Evolutionary conservation across 2,113 vertebrate species (phyloP).

Genomic region (Melanostigma gelatinosum): DNA sequence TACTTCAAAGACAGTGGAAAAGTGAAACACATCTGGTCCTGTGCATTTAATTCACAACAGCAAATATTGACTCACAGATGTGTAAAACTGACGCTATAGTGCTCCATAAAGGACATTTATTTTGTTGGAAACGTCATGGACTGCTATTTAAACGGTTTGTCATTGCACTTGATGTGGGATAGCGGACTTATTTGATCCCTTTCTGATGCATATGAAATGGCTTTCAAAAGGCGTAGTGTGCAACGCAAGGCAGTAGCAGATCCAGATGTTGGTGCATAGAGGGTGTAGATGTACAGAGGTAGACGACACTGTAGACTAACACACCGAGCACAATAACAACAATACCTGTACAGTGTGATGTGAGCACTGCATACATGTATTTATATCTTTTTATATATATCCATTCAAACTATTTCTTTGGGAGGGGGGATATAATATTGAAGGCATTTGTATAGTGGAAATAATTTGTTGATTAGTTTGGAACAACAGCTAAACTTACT

Average conservation of each 20-base stretch:
- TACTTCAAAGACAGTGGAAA: not conserved
- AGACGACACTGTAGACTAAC: not conserved
- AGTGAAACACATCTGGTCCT: not conserved
- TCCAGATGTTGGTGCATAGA: conserved; percentile 30
- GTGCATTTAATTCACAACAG: not conserved
- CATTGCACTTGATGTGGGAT: conserved; percentile 2
- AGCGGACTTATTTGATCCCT: not conserved
- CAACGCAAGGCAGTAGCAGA: conserved; percentile 14
- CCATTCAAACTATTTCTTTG: not conserved
- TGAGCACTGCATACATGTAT: not conserved
- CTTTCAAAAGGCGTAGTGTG: conserved; percentile 5
- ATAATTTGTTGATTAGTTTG: not conserved
- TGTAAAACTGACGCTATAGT: not conserved
- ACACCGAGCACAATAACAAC: not conserved
- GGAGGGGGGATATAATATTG: not conserved
- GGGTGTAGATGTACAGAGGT: not conserved
- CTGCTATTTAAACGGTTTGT: not conserved
- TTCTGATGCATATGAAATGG: not conserved
- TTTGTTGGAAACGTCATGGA: not conserved
- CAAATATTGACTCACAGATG: not conserved
- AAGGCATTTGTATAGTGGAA: not conserved
- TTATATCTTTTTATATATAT: not conserved
- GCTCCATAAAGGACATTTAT: not conserved
- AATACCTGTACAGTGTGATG: not conserved
- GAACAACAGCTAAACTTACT: too few species aligned